A percentile compares a stretch with the other conserved stretches of the same genome.
phyloP scores from a whole-genome alignment of 2,888 invertebrate species.

The Tuberolachnus salignus region DNA sequence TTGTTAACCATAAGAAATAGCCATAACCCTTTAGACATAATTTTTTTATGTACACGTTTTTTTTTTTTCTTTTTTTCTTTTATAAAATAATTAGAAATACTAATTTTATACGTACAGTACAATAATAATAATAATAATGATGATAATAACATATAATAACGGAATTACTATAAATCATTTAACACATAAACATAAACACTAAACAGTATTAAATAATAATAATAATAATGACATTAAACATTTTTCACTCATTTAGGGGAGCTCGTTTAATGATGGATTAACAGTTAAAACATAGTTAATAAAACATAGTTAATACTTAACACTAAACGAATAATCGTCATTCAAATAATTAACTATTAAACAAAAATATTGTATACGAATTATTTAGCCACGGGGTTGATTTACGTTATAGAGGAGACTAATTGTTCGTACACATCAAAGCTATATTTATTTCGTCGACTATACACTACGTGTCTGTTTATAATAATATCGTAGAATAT shows the following conservation, averaged over 20 bases:
- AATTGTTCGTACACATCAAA: too few relatives aligned
- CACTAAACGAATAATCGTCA: too few relatives aligned
- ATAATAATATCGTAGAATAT: too few relatives aligned
- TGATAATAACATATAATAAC: constrained; percentile 41
- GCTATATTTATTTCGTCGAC: too few relatives aligned
- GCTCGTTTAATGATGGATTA: constrained; percentile 1
- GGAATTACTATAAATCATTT: constrained; percentile 36
- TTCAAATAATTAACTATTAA: too few relatives aligned
- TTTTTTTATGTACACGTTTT: constrained; percentile 10
- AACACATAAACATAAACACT: constrained; percentile 53
- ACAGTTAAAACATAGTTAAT: background rate
- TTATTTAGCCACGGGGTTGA: too few relatives aligned
- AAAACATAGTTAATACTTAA: too few relatives aligned
- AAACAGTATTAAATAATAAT: constrained; percentile 33
- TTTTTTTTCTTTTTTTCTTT: background rate
- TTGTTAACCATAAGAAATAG: constrained; percentile 51
- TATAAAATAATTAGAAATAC: constrained; percentile 27
- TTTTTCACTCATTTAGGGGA: background rate
- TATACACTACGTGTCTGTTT: too few relatives aligned
- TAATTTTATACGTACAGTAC: too few relatives aligned
- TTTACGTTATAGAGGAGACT: too few relatives aligned
- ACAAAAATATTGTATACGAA: too few relatives aligned
- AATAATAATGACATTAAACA: constrained; percentile 20
- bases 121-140: constrained; percentile 20
- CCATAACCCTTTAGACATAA: constrained; percentile 50